Conservation (phyloP, 37 sponge, comb jelly and placozoan species). For the Geodia barretti region DNA sequence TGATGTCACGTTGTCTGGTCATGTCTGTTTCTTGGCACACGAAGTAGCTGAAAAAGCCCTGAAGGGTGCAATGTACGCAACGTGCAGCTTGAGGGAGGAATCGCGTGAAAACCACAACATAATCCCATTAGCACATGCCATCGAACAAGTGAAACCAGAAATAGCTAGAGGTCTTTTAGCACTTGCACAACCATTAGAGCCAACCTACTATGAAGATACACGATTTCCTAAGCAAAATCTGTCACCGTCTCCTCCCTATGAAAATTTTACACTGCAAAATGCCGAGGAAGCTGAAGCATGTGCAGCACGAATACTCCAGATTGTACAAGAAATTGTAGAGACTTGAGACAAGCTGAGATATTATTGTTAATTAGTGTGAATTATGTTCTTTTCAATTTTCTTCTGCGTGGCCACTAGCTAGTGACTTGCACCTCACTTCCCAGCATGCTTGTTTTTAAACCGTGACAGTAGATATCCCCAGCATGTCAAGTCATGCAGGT, state of each 20-base stretch:
- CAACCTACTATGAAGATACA: constrained; percentile 16
- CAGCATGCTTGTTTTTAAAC: too few species aligned
- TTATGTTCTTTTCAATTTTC: too few species aligned
- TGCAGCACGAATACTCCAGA: constrained; percentile 9
- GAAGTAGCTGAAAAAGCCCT: constrained; percentile 32
- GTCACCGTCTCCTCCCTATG: background rate
- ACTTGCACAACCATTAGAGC: background rate
- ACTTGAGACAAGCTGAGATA: too few species aligned
- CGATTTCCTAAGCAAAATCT: constrained; percentile 20
- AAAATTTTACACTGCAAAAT: background rate
- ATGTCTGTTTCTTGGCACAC: constrained; percentile 26
- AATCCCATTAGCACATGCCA: background rate
- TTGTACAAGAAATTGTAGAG: background rate
- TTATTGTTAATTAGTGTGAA: too few species aligned
- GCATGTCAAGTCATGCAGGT: too few species aligned
- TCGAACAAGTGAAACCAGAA: background rate
- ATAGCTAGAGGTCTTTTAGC: background rate
- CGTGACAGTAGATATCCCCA: too few species aligned
- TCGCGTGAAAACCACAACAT: background rate
- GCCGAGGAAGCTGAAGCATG: background rate
- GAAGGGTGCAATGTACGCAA: constrained; percentile 27
- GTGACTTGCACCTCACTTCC: too few species aligned
- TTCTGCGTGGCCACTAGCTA: too few species aligned
- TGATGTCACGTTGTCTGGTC: background rate
- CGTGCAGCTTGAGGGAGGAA: constrained; percentile 3